Percentiles rank a stretch among this genome's conserved stretches.
These are phyloP conservation scores for Nasonia longicornis DNA, from an alignment of 1,140 invertebrate genomes.

Conservation along the genomic window DNA sequence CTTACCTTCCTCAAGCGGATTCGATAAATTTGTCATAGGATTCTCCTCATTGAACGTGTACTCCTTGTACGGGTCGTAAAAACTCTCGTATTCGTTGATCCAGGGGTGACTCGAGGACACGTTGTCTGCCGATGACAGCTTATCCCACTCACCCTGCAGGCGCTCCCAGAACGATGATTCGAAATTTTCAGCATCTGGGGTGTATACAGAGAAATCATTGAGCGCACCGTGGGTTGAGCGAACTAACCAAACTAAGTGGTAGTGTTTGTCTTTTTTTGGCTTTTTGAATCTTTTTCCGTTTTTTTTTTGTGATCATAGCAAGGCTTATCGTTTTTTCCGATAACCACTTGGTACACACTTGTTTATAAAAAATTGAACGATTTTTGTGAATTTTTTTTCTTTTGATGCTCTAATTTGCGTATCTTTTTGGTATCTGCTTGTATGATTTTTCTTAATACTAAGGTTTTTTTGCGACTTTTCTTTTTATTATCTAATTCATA, in stretches of 20 bases:
- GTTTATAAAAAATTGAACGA: conserved; percentile 19
- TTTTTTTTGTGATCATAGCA: conserved; percentile 13
- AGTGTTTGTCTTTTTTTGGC: conserved; percentile 14
- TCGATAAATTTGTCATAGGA: conserved; percentile 83
- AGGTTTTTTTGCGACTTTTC: conserved; percentile 39
- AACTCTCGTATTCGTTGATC: conserved; percentile 76
- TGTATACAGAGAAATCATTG: conserved; percentile 25
- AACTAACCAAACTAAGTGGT: conserved; percentile 38
- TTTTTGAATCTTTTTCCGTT: conserved; percentile 1
- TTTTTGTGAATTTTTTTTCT: conserved; percentile 32
- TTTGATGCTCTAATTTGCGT: conserved; percentile 29
- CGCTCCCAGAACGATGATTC: conserved; percentile 81
- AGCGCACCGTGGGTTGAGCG: conserved; percentile 23
- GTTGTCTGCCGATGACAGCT: conserved; percentile 71
- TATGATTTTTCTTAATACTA: conserved; percentile 47
- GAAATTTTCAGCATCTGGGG: conserved; percentile 62
- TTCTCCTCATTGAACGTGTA: conserved; percentile 91
- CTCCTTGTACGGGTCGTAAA: conserved; percentile 78
- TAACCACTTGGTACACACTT: conserved; percentile 13
- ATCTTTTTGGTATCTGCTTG: conserved; percentile 36
- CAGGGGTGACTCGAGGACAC: conserved; percentile 73
- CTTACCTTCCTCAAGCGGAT: conserved; percentile 90
- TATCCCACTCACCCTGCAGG: conserved; percentile 83
- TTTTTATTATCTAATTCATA: conserved; percentile 40
- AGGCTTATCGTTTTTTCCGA: neutral